Evolutionary conservation across 2,888 invertebrate genomes (phyloP), one percentile per base, ranked within the genome.

Genomic region (Drosophila borealis): DNA sequence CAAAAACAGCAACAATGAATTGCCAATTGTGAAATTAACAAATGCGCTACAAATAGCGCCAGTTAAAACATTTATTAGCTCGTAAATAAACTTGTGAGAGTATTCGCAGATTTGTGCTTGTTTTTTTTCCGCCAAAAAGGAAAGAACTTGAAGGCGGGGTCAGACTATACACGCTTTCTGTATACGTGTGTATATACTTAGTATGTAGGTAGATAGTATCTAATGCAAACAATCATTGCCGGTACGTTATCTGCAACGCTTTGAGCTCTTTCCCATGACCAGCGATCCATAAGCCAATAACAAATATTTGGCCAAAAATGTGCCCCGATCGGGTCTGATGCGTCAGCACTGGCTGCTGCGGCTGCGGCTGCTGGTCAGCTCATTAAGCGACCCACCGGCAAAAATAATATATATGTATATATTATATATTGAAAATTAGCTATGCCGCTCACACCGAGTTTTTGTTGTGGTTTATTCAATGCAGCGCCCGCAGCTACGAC

Each of bases 31-130:
- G 55, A 55, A 61, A 53, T 54, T 62, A 70, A 64, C 59, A 70
- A 75, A 70, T 61, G 63, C 21, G 60, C 25, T 36, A 53, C 42
- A 48, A 72, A 64, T 49, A 17, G 37, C 54, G 45, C 44, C 78
- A 87, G 69, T 66, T 80, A 62, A 80, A 70, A 78, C 51, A 74
- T 87, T 87, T 83, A 87, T 87, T 80, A 64, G 84, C 61, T 70
- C 70, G 72, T 66, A 56, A 87, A 87, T 55, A 74, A 61, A 68
- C 74, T 86, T 83, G 67, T 42, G 74, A 74, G 44, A 25, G 59
- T 65, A 50, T 65, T 70, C 66, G 59, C 19, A 45, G 59, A 57
- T 56, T 56, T 55, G 13, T 39, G 36, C 44, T 29, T 33, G 14
- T 14, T 51, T 5, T 5, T 36, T 17, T 6, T 21, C 8, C 11